Percentiles rank a stretch among this genome's conserved stretches.
phyloP scores from a whole-genome alignment of 2,888 invertebrate species.

The Epirrhoe tristata region DNA sequence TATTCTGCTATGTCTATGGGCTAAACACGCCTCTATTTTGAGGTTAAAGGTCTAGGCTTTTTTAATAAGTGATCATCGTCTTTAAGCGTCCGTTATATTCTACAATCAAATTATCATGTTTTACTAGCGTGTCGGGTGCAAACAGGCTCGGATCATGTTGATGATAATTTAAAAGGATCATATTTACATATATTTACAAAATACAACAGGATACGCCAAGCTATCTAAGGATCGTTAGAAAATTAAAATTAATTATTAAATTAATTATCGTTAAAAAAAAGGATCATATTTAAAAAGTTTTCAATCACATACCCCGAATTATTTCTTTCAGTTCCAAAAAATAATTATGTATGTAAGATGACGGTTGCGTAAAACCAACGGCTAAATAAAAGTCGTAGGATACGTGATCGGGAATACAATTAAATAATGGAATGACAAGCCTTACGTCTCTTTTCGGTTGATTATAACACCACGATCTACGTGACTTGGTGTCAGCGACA shows the following conservation, averaged over 20 bases:
- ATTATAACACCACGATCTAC: slow-evolving; percentile 25
- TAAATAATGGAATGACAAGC: slow-evolving; percentile 23
- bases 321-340: background rate
- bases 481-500: slow-evolving; percentile 11
- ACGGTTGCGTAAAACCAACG: background rate
- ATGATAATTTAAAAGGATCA: too few species aligned
- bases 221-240: too few species aligned
- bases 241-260: too few species aligned
- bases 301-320: background rate
- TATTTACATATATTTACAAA: too few species aligned
- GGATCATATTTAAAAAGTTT: too few species aligned
- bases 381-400: slow-evolving; percentile 5
- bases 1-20: background rate
- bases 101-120: too few species aligned
- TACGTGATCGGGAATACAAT: slow-evolving; percentile 31
- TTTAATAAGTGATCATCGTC: background rate
- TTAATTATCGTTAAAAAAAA: too few species aligned
- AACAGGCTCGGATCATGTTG: too few species aligned
- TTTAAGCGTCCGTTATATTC: background rate
- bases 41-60: background rate
- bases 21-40: background rate
- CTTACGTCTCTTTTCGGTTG: slow-evolving; percentile 24
- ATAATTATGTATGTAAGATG: background rate
- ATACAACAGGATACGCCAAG: too few species aligned
- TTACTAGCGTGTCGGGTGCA: too few species aligned